phyloP scores from a whole-genome alignment of 2,113 vertebrate species.

The Platysternon megacephalum region DNA sequence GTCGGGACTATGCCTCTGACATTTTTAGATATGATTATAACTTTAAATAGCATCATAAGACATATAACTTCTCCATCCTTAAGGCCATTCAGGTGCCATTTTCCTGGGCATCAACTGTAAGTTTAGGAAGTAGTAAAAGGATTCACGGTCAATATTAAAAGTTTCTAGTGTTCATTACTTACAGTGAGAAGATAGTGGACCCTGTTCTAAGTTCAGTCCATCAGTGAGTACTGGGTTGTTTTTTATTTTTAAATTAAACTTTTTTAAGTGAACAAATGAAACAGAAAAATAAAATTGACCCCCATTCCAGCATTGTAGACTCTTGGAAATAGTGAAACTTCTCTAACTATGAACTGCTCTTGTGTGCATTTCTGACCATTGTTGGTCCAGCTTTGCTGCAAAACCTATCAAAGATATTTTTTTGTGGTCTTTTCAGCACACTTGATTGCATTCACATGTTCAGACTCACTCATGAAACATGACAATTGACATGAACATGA shows the following conservation, averaged over 20 bases:
- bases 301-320: neutral
- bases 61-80: neutral
- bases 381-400: neutral
- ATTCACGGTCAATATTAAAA: neutral
- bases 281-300: neutral
- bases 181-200: neutral
- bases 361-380: neutral
- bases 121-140: constrained; percentile 65
- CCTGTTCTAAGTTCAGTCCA: neutral
- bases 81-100: constrained; percentile 23
- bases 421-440: neutral
- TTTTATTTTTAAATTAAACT: neutral
- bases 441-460: fast-evolving
- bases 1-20: neutral
- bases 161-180: constrained; percentile 21
- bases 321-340: neutral
- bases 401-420: neutral
- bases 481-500: neutral
- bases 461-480: neutral
- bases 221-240: neutral
- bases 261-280: neutral
- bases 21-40: neutral
- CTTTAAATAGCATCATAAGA: constrained; percentile 28
- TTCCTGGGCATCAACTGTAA: constrained; percentile 17
- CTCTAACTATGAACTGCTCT: neutral